Evolutionary conservation across 2,113 vertebrate genomes (phyloP).

Genomic region (Catagonus wagneri): DNA sequence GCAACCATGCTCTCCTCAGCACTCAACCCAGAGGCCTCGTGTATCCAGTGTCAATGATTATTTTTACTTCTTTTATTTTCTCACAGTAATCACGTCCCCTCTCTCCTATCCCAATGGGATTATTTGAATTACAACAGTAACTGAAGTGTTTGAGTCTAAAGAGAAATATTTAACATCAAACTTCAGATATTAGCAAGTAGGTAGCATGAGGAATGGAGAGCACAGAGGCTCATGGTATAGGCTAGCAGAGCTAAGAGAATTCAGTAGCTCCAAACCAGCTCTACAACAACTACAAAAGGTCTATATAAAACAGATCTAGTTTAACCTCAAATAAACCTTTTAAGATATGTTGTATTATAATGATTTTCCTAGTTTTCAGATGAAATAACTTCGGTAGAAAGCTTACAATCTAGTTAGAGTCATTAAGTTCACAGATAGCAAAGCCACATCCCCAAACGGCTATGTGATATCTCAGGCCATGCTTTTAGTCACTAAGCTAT

Average conservation of each 20-base stretch:
- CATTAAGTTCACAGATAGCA: background rate
- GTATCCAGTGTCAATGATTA: background rate
- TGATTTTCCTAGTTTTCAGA: background rate
- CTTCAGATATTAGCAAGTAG: background rate
- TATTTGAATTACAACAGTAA: background rate
- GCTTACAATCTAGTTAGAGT: background rate
- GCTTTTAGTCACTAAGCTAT: background rate
- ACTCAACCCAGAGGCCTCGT: background rate
- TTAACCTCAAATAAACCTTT: background rate
- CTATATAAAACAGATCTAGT: background rate
- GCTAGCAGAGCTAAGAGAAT: background rate
- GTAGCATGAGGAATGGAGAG: background rate
- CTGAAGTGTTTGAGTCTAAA: background rate
- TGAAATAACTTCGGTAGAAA: background rate
- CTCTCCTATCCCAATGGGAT: background rate
- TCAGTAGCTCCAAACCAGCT: too few relatives aligned
- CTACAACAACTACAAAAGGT: too few relatives aligned
- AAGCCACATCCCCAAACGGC: background rate
- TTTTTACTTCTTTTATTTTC: background rate
- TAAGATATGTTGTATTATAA: background rate
- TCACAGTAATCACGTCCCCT: background rate
- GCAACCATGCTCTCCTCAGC: background rate
- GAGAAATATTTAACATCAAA: background rate
- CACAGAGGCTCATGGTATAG: background rate
- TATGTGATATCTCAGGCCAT: background rate